Conservation (phyloP, 1,140 invertebrate genomes). For the Proctacanthus coquilletti region DNA sequence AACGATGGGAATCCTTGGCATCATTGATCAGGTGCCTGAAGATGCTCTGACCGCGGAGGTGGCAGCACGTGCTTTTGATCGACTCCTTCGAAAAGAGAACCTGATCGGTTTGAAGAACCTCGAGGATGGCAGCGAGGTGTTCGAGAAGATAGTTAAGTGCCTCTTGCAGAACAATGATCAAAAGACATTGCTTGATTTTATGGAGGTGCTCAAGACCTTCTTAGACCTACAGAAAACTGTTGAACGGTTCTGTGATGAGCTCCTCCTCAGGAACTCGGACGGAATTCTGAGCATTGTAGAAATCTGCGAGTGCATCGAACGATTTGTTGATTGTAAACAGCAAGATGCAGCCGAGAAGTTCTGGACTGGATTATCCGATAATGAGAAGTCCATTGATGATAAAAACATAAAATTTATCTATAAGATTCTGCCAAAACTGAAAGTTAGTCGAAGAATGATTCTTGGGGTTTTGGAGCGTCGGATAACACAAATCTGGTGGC, state of each 20-base stretch:
- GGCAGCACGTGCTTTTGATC: not conserved
- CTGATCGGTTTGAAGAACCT: conserved; percentile 1
- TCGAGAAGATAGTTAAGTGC: not conserved
- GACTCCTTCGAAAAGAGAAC: not conserved
- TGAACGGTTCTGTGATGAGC: conserved; percentile 36
- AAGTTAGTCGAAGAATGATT: conserved; percentile 43
- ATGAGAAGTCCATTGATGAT: conserved; percentile 40
- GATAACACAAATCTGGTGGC: conserved; percentile 38
- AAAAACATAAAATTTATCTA: conserved; percentile 41
- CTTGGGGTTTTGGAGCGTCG: conserved; percentile 44
- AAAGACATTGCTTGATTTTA: not conserved
- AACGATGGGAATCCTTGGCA: not conserved
- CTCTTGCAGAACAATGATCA: not conserved
- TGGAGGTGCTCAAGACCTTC: not conserved
- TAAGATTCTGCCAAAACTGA: conserved; percentile 38
- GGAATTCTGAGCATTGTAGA: conserved; percentile 43
- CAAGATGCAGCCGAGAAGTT: conserved; percentile 38
- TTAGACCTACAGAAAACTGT: not conserved
- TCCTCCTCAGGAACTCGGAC: conserved; percentile 41
- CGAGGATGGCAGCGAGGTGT: not conserved
- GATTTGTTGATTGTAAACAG: conserved; percentile 29
- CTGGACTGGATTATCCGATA: conserved; percentile 49
- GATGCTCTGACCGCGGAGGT: not conserved
- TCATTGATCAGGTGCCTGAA: conserved; percentile 2
- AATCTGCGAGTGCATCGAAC: conserved; percentile 38